phyloP scores from a whole-genome alignment of 2,113 vertebrate genomes.

The Gobius niger region DNA sequence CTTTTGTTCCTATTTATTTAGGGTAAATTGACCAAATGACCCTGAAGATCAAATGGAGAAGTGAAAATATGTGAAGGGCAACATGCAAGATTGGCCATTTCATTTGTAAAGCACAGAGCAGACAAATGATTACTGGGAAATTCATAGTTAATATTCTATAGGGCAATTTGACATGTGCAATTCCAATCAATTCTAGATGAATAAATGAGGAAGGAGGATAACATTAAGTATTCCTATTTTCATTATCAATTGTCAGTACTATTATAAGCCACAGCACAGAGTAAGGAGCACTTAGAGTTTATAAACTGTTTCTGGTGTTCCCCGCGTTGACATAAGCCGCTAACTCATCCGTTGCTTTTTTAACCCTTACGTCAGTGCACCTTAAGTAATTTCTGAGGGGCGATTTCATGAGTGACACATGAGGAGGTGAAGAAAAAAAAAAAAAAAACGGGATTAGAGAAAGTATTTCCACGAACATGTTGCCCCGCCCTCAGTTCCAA shows the following conservation, averaged over 20 bases:
- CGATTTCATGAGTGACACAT: neutral
- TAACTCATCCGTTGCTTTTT: neutral
- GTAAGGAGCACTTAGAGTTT: neutral
- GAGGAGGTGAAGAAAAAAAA: neutral
- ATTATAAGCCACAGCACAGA: neutral
- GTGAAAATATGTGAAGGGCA: neutral
- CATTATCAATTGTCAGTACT: too few relatives aligned
- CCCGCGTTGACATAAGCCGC: neutral
- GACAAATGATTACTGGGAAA: too few relatives aligned
- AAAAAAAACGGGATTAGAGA: conserved; percentile 17
- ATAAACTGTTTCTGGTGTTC: neutral
- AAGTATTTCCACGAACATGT: conserved; percentile 35
- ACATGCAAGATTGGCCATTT: neutral
- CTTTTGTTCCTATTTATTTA: conserved; percentile 43
- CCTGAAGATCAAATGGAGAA: conserved; percentile 17
- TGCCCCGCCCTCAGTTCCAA: conserved; percentile 56
- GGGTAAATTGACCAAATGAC: conserved; percentile 23
- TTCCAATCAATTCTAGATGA: too few relatives aligned
- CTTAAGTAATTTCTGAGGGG: conserved; percentile 17
- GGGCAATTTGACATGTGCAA: too few relatives aligned
- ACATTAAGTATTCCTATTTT: too few relatives aligned
- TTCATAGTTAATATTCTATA: too few relatives aligned
- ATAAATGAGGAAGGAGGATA: too few relatives aligned
- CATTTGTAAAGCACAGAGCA: neutral
- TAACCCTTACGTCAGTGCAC: neutral